Conservation (phyloP, 2,797 vertebrate genomes). For the Crax fasciolata region DNA sequence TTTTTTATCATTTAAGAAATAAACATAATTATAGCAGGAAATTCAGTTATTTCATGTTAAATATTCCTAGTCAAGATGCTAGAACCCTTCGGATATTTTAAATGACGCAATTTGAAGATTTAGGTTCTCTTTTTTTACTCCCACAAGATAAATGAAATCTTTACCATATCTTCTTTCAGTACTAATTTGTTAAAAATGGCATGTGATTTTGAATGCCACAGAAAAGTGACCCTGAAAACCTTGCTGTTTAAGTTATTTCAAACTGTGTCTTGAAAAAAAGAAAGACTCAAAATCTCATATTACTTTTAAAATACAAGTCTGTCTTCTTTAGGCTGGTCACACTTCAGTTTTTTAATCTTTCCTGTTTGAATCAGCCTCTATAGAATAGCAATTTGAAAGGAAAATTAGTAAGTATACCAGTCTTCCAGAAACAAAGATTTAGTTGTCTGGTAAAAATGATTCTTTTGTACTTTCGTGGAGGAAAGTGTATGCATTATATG, state of each 20-base stretch:
- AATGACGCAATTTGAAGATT: background rate
- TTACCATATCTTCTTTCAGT: background rate
- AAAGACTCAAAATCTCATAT: background rate
- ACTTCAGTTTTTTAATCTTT: background rate
- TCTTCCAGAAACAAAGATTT: background rate
- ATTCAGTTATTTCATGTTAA: background rate
- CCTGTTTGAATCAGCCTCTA: background rate
- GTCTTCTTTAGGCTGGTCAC: background rate
- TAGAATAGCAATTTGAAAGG: background rate
- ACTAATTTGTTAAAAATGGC: background rate
- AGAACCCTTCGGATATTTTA: background rate
- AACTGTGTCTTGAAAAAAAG: background rate
- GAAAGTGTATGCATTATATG: background rate
- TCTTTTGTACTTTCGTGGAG: background rate
- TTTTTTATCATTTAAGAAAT: background rate
- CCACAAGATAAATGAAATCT: background rate
- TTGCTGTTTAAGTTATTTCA: background rate
- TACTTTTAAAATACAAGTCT: background rate
- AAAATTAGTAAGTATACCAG: background rate
- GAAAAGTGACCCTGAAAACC: background rate
- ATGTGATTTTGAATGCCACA: background rate
- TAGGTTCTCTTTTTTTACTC: background rate
- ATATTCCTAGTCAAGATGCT: background rate
- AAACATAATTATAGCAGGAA: background rate
- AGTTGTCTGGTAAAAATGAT: background rate